Evolutionary conservation across 1,140 invertebrate genomes (phyloP), one percentile per base, ranked within the genome.

Genomic region (Manduca sexta): DNA sequence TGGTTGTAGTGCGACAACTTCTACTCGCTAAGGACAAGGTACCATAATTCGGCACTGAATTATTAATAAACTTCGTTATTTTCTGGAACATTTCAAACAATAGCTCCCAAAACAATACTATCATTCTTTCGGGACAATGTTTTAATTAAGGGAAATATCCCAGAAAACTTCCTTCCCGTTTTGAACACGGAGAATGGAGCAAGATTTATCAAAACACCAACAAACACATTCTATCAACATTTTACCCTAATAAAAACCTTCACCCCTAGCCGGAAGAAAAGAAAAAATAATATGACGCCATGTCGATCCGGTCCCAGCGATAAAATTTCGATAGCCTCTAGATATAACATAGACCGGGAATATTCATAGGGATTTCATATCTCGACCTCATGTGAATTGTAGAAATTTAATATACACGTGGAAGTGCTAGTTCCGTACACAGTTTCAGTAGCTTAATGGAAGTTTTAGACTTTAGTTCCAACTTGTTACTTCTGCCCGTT

Each of bases 1-100:
- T 97, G 71, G 97, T 99, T 34, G 95, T 99, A 6, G 97, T 99
- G 14, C 98, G 98, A 74, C 97, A 99, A 86, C 89, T 99, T 34
- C 88, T 99, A 34, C 89, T 95, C 39, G 95, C 96, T 42, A 99
- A 99, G 87, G 97, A 99, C 82, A 98, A 98, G 91, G 97, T 97
- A 83, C 17, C 33, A 41, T 16, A 16, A 40, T n/a, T 10, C 0
- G 4, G 8, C 21, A 21, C 2, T 21, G 21, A 21, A 21, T 3
- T 21, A 21, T 7, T 21, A 21, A 21, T 21, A 2, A 21, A 21
- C 21, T n/a, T n/a, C n/a, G n/a, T n/a, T n/a, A n/a, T n/a, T n/a
- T n/a, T n/a, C n/a, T n/a, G n/a, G n/a, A n/a, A n/a, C n/a, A n/a
- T n/a, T n/a, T n/a, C n/a, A n/a, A n/a, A n/a, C n/a, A n/a, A 26